These are phyloP conservation scores for Endotricha flammealis DNA, from an alignment of 2,888 invertebrate genomes.

Conservation along the genomic window DNA sequence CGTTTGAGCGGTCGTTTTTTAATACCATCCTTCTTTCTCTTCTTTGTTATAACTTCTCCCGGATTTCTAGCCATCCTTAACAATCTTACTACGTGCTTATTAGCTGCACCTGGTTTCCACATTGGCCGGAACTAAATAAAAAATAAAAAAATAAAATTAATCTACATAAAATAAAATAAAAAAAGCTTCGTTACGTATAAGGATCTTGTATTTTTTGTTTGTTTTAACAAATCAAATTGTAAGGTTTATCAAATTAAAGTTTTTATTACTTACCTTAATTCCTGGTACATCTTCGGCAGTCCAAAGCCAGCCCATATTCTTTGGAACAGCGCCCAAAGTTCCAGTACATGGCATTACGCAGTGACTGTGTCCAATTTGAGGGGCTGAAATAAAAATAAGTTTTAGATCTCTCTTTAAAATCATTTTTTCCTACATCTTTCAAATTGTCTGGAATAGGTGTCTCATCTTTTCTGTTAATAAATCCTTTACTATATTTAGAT, in stretches of 20 bases:
- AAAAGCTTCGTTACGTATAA: slow-evolving; percentile 3
- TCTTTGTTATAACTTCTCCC: slow-evolving; percentile 46
- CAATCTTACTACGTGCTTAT: slow-evolving; percentile 56
- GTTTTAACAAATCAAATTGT: background rate
- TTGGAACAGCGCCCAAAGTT: slow-evolving; percentile 51
- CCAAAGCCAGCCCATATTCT: slow-evolving; percentile 73
- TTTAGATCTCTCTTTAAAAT: no score
- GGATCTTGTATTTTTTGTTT: no score
- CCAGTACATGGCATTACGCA: slow-evolving; percentile 56
- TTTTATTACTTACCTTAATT: slow-evolving; percentile 45
- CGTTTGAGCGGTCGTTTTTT: slow-evolving; percentile 52
- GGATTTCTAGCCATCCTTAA: slow-evolving; percentile 59
- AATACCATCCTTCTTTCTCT: slow-evolving; percentile 43
- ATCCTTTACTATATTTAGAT: no score
- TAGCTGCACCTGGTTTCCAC: slow-evolving; percentile 67
- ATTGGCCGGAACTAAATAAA: slow-evolving; percentile 60
- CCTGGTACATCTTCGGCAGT: slow-evolving; percentile 60
- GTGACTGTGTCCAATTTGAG: slow-evolving; percentile 62
- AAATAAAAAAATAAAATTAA: slow-evolving; percentile 32
- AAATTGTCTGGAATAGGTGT: no score
- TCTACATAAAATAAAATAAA: slow-evolving; percentile 24
- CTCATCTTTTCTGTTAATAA: no score
- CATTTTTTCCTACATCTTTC: no score
- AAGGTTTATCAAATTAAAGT: background rate
- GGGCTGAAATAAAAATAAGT: slow-evolving; percentile 42